These are phyloP conservation scores for Dysidea cf. avara DNA, from an alignment of 37 sponge, comb jelly and placozoan species.

Conservation along the genomic window DNA sequence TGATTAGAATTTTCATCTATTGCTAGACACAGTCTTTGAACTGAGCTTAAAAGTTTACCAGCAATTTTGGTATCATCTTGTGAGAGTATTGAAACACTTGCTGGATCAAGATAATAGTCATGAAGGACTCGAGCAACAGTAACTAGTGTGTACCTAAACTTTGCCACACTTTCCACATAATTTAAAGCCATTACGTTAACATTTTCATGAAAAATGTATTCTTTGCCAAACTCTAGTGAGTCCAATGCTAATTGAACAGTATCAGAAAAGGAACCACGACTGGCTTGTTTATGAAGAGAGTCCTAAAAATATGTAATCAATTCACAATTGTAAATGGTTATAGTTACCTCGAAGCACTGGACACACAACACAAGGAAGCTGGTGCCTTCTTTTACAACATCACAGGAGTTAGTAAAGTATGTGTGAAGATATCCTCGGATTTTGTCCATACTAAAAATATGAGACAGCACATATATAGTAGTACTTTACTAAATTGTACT, in stretches of 20 bases:
- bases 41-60: too few species aligned
- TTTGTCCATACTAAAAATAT: conserved; percentile 15
- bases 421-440: conserved; percentile 42
- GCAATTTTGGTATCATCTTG: too few species aligned
- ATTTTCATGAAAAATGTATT: too few species aligned
- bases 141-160: conserved; percentile 46
- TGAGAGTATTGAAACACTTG: too few species aligned
- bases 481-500: too few species aligned
- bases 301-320: conserved; percentile 26
- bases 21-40: too few species aligned
- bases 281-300: conserved; percentile 28
- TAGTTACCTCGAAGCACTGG: conserved; percentile 75
- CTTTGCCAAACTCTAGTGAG: conserved; percentile 5
- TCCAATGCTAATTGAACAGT: neutral
- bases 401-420: conserved; percentile 33
- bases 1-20: too few species aligned
- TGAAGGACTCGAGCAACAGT: conserved; percentile 35
- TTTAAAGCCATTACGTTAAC: neutral
- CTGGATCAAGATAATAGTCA: too few species aligned
- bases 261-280: neutral
- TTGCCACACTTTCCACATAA: conserved; percentile 57
- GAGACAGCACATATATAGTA: too few species aligned
- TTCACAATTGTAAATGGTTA: too few species aligned
- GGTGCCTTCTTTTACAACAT: conserved; percentile 5
- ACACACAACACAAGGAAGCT: conserved; percentile 55